Conservation (phyloP, 2,113 vertebrate species). For the Chaetorhynchus papuensis region DNA sequence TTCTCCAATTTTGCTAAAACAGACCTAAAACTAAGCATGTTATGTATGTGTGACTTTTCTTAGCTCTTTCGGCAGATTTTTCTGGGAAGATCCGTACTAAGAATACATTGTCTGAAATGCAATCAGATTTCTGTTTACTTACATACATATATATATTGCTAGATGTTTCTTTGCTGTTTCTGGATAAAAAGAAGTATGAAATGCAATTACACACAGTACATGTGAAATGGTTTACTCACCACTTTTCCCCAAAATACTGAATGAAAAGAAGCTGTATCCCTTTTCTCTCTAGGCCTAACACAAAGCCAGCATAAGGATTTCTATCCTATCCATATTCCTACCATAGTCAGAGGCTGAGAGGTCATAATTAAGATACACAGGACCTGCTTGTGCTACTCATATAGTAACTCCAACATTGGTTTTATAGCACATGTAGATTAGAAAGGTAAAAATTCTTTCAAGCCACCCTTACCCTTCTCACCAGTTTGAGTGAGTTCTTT, state of each 20-base stretch:
- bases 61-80: neutral
- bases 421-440: neutral
- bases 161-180: neutral
- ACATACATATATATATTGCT: neutral
- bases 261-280: neutral
- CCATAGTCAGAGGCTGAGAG: neutral
- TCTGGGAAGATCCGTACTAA: neutral
- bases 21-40: neutral
- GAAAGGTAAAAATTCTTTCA: neutral
- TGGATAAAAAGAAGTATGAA: neutral
- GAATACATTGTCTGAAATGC: neutral
- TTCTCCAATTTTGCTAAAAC: neutral
- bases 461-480: neutral
- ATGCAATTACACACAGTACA: neutral
- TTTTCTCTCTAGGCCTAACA: neutral
- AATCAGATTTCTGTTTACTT: neutral
- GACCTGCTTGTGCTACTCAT: neutral
- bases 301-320: neutral
- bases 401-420: neutral
- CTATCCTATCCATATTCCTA: neutral
- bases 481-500: neutral
- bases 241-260: neutral
- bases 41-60: neutral
- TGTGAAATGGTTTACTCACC: neutral
- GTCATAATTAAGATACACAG: neutral